A percentile compares a stretch with the other conserved stretches of the same genome.
phyloP scores from a whole-genome alignment of 2,888 invertebrate species.

The Volucella zonaria region DNA sequence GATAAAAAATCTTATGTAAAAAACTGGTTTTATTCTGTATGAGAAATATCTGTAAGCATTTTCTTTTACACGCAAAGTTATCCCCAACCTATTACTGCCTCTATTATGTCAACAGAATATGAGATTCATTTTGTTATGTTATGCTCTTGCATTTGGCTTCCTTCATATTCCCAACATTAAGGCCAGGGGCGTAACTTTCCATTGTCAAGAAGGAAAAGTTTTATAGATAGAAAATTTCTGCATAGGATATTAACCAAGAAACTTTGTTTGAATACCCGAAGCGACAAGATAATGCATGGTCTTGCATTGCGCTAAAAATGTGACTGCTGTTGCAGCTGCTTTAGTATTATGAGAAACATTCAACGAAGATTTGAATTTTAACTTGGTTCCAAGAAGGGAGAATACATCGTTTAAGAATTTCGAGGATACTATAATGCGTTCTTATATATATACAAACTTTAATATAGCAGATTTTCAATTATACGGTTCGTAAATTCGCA shows the following conservation, averaged over 20 bases:
- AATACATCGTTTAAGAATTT: no score
- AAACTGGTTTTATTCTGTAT: no score
- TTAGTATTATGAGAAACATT: conserved; percentile 29
- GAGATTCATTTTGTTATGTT: conserved; percentile 11
- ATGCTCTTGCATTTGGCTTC: conserved; percentile 10
- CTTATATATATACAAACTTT: no score
- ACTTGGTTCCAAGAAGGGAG: neutral
- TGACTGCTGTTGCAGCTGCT: conserved; percentile 19
- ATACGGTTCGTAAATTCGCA: no score
- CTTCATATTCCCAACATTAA: conserved; percentile 19
- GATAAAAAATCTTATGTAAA: no score
- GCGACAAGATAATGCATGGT: conserved; percentile 55
- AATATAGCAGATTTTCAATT: no score
- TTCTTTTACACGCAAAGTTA: no score
- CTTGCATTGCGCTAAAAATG: conserved; percentile 38
- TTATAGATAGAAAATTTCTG: conserved; percentile 42
- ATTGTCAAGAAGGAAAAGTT: conserved; percentile 39
- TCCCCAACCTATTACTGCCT: conserved; percentile 3
- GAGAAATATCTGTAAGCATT: no score
- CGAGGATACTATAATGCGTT: no score
- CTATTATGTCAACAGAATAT: conserved; percentile 12
- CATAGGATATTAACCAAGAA: conserved; percentile 59
- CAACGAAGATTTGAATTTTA: conserved; percentile 36
- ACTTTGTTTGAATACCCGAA: conserved; percentile 62
- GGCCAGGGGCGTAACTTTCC: conserved; percentile 10